These are phyloP conservation scores for Abscondita cerata DNA, from an alignment of 2,888 invertebrate species.

Conservation along the genomic window DNA sequence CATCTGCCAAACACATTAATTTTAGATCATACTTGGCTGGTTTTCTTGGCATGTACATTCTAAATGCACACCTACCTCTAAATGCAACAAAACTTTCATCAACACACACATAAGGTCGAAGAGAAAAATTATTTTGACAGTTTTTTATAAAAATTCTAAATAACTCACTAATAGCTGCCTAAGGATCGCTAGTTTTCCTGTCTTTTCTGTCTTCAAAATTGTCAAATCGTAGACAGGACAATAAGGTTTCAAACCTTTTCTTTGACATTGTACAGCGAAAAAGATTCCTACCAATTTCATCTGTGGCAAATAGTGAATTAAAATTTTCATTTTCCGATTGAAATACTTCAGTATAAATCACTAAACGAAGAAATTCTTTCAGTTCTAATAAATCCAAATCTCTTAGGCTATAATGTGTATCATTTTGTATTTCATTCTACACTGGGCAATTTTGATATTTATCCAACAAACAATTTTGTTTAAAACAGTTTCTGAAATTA, in stretches of 20 bases:
- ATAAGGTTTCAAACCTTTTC: background rate
- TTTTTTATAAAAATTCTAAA: background rate
- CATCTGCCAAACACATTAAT: conserved; percentile 1
- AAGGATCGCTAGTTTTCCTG: background rate
- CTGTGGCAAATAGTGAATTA: conserved; percentile 6
- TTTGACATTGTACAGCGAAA: conserved; percentile 6
- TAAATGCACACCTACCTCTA: background rate
- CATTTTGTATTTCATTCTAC: background rate
- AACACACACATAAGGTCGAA: conserved; percentile 1
- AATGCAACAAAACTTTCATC: conserved; percentile 8
- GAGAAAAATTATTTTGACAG: background rate
- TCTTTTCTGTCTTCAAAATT: background rate
- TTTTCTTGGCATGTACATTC: conserved; percentile 8
- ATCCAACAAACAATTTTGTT: background rate
- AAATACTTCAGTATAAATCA: conserved; percentile 10
- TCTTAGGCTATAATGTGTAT: background rate
- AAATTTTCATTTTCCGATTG: conserved; percentile 14
- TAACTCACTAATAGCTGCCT: background rate
- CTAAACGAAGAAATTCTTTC: conserved; percentile 9
- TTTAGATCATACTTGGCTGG: conserved; percentile 5
- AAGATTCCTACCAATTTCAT: conserved; percentile 14
- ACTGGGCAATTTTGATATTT: background rate
- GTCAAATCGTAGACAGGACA: background rate
- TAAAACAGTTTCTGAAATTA: conserved; percentile 13
- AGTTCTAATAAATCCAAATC: background rate